Evolutionary conservation across 2,888 invertebrate genomes (phyloP), one percentile per base, ranked within the genome.

Genomic region (Drosophila mulleri): DNA sequence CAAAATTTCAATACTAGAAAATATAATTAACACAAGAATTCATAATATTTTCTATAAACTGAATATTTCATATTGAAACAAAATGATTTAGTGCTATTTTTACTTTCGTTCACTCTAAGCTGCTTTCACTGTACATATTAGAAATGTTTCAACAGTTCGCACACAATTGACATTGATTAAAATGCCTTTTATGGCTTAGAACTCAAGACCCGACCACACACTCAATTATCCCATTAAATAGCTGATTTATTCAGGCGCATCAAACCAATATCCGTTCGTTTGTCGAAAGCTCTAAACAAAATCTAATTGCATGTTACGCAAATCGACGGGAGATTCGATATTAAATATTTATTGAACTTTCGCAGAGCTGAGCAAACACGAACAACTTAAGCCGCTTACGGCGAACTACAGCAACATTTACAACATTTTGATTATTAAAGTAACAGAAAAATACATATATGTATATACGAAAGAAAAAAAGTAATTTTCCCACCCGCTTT

Each of bases 341-440:
- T 70, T 78, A 71, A 74, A 72, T 81, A 79, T 67, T 71, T 76
- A 86, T 70, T 72, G 59, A 75, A 66, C 62, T 58, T 60, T 44
- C 48, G 42, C 26, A 58, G 32, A 41, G 53, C 56, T 32, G 23
- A 26, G 18, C 45, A 18, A n/a, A 35, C 18, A 45, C 20, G 32
- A 16, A 62, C 8, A 56, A 50, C 45, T 61, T 63, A 74, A 67
- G 56, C 80, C n/a, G 80, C 63, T 67, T 76, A 67, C 52, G 12
- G 32, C 29, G 12, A 52, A n/a, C 42, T 20, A 52, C 16, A 48
- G 47, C 44, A 50, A 48, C 23, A 59, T 61, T 26, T 52, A 53
- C 47, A 53, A 44, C 18, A 50, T 18, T 59, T 45, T 73, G 52
- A 59, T 60, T 58, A 69, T 58, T 67, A 41, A 52, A 37, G 45